Conservation (phyloP, 2,113 vertebrate species). For the Cnemophilus loriae region DNA sequence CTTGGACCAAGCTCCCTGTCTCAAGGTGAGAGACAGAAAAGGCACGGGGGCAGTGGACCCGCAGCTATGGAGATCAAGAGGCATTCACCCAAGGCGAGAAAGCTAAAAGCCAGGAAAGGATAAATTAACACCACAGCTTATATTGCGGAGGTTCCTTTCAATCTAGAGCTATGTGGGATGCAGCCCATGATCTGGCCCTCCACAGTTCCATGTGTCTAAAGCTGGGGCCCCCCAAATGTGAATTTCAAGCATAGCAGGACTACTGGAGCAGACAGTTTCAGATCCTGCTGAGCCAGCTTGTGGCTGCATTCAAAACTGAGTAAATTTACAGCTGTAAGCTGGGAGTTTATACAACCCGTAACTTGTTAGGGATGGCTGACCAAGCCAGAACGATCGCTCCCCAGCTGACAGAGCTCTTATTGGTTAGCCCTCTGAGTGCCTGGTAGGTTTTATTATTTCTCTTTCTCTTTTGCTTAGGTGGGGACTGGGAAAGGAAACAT, state of each 20-base stretch:
- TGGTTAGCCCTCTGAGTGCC: slow-evolving; percentile 4
- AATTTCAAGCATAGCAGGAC: slow-evolving; percentile 8
- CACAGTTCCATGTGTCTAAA: not conserved
- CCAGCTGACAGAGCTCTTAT: not conserved
- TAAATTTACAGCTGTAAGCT: slow-evolving; percentile 61
- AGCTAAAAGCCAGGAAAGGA: not conserved
- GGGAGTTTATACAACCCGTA: slow-evolving; percentile 69
- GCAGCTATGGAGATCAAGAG: not conserved
- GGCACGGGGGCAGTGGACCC: not conserved
- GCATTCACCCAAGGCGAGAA: not conserved
- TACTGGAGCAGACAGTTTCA: slow-evolving; percentile 57
- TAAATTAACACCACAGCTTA: not conserved
- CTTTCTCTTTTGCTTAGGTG: not conserved
- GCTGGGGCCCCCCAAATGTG: slow-evolving; percentile 3
- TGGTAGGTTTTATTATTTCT: slow-evolving; percentile 6
- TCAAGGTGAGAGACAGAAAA: not conserved
- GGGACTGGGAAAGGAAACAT: not conserved
- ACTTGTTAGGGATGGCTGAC: slow-evolving; percentile 66
- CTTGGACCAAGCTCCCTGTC: not conserved
- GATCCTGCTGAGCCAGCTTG: slow-evolving; percentile 72
- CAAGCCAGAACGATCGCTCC: slow-evolving; percentile 51
- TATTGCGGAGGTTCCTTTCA: not conserved
- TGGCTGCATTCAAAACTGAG: slow-evolving; percentile 66
- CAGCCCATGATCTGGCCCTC: not conserved
- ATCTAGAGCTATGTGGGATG: not conserved